A percentile compares a stretch with the other conserved stretches of the same genome.
These are phyloP conservation scores for Temnothorax unifasciatus DNA, from an alignment of 2,888 invertebrate species.

Conservation along the genomic window DNA sequence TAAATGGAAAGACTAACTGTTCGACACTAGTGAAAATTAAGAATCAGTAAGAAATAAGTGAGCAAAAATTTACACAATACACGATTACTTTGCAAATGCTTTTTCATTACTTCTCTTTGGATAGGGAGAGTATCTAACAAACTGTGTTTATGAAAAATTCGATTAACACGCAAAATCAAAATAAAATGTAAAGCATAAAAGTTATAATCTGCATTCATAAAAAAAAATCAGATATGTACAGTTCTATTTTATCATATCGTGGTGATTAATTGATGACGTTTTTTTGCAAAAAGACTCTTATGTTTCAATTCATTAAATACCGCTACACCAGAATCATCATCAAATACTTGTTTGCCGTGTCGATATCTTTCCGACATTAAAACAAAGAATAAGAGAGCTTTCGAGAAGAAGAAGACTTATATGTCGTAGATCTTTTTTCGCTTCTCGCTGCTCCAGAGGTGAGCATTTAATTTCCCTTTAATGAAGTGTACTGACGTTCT, in stretches of 20 bases:
- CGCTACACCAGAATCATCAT: neutral
- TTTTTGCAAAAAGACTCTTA: constrained; percentile 26
- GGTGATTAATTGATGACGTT: constrained; percentile 26
- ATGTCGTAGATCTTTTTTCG: constrained; percentile 7
- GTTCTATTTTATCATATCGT: constrained; percentile 13
- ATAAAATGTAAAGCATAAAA: constrained; percentile 32
- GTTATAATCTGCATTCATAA: neutral
- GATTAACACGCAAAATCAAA: neutral
- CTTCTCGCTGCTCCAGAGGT: neutral
- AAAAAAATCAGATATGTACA: constrained; percentile 7
- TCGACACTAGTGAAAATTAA: neutral
- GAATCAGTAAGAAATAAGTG: constrained; percentile 17
- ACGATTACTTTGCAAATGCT: neutral
- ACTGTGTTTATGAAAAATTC: neutral
- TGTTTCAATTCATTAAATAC: constrained; percentile 23
- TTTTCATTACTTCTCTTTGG: neutral
- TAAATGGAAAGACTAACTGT: neutral
- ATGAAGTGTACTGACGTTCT: constrained; percentile 27
- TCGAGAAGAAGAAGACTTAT: constrained; percentile 21
- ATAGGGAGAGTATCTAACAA: neutral
- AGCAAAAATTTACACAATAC: neutral
- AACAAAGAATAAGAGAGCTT: constrained; percentile 25
- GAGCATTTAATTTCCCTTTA: constrained; percentile 42
- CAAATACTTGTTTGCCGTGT: constrained; percentile 19
- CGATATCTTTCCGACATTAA: neutral